Base-by-base conservation (phyloP, 2,888 invertebrate genomes). In the Drosophila atripex region DNA sequence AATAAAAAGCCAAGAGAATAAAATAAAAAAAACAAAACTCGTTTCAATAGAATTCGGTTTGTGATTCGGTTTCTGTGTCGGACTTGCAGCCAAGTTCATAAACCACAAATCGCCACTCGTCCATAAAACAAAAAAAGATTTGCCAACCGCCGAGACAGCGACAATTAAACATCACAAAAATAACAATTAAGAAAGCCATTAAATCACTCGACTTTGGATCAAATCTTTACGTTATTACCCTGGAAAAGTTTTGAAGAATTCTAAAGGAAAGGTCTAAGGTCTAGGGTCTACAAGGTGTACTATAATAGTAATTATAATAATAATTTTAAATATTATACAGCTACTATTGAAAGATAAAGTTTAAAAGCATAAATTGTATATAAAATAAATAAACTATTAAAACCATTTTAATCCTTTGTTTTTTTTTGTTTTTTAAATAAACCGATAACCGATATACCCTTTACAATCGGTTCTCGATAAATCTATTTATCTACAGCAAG, bases 31-130 rank as follows among this genome's bases (percentile, higher is more conserved):
- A 30, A 14, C 39, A 65, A 47, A 54, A 60, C 69, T 59, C 60
- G 59, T 70, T 70, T 70, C 28, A 38, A 52, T 51, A 70, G 53
- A 70, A 70, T 41, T 59, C 53, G 35, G 51, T 16, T 61, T 41
- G 51, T 45, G 32, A 11, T 61, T 49, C 41, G 12, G 32, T 39
- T 56, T 47, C 47, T 53, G 68, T 41, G 43, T 63, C 63, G 49
- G 18, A 50, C 57, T 61, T 68, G 59, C 18, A 50, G 46, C 21
- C 46, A 68, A 70, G 73, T 73, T 77, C 58, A 82, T 79, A 85
- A 85, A 73, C 82, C 66, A 69, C 71, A 69, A 76, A 80, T 79
- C 76, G 77, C 50, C 76, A 76, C 50, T 83, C 63, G 73, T 50
- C 63, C 73, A 77, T 75, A 73, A 73, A 49, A 75, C n/a, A n/a